Conservation (phyloP, 2,113 vertebrate genomes). For the Sylvia atricapilla region DNA sequence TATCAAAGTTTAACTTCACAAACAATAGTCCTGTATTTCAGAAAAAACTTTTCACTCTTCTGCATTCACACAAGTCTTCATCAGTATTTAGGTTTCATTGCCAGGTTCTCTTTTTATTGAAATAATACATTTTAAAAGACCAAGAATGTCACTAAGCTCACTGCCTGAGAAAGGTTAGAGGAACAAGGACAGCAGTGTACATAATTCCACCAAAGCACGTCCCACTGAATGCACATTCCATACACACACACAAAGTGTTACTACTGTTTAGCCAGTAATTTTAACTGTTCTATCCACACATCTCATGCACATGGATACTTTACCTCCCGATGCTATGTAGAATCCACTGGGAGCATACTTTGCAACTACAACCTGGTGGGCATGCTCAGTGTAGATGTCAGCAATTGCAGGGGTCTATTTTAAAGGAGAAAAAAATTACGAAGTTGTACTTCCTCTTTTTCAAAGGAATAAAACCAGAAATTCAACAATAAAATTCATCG, state of each 20-base stretch:
- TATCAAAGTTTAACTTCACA: not conserved
- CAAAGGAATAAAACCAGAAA: not conserved
- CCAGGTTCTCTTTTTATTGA: not conserved
- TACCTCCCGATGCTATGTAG: conserved; percentile 98
- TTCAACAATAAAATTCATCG: not conserved
- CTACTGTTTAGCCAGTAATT: not conserved
- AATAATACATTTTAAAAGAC: not conserved
- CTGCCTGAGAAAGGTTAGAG: not conserved
- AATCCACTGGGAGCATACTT: conserved; percentile 94
- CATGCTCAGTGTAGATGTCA: conserved; percentile 96
- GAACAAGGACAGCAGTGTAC: not conserved
- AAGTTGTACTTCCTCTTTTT: not conserved
- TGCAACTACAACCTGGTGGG: conserved; percentile 89
- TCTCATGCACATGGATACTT: not conserved
- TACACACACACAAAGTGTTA: accelerated
- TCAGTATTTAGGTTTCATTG: not conserved
- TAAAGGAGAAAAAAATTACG: not conserved
- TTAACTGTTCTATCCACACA: not conserved
- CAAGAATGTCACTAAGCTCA: not conserved
- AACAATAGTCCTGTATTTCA: not conserved
- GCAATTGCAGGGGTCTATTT: conserved; percentile 91
- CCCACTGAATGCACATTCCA: not conserved
- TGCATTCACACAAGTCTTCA: not conserved
- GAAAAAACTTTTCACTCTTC: not conserved
- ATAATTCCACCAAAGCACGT: accelerated